Percentiles rank a stretch among this genome's conserved stretches.
These are phyloP conservation scores for Brachyopa scutellaris DNA, from an alignment of 2,888 invertebrate species.

Conservation along the genomic window DNA sequence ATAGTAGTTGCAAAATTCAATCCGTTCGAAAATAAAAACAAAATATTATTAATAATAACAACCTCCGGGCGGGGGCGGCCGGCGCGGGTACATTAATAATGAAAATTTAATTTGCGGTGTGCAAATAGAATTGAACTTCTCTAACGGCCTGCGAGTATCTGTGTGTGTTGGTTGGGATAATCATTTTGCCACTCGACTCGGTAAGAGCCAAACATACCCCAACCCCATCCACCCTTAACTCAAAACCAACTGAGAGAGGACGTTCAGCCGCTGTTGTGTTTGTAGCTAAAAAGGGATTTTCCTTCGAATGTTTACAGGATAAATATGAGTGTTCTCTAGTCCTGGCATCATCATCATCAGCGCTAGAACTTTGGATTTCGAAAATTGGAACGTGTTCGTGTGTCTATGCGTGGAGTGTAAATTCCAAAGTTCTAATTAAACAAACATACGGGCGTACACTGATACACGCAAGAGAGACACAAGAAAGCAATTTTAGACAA, in stretches of 20 bases:
- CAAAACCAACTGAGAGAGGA: conserved; percentile 14
- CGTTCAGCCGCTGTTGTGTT: conserved; percentile 17
- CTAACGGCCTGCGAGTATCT: background rate
- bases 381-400: conserved; percentile 35
- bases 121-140: conserved; percentile 69
- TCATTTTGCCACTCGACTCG: conserved; percentile 68
- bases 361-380: conserved; percentile 37
- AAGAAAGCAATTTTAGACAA: conserved; percentile 68
- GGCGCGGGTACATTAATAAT: conserved; percentile 72
- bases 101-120: conserved; percentile 71
- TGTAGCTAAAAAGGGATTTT: conserved; percentile 55
- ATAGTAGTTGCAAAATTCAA: conserved; percentile 29
- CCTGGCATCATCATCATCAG: conserved; percentile 12
- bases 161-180: conserved; percentile 42
- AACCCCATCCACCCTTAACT: conserved; percentile 20
- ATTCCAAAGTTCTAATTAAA: conserved; percentile 71
- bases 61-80: conserved; percentile 37
- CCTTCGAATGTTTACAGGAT: conserved; percentile 65
- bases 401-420: conserved; percentile 5
- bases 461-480: conserved; percentile 35
- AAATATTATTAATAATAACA: conserved; percentile 56
- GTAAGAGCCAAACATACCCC: conserved; percentile 54
- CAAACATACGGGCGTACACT: no score
- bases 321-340: conserved; percentile 53
- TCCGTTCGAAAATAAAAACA: conserved; percentile 5